Evolutionary conservation across 1,140 invertebrate genomes (phyloP), one percentile per base, ranked within the genome.

Genomic region (Drosophila tsacasi): DNA sequence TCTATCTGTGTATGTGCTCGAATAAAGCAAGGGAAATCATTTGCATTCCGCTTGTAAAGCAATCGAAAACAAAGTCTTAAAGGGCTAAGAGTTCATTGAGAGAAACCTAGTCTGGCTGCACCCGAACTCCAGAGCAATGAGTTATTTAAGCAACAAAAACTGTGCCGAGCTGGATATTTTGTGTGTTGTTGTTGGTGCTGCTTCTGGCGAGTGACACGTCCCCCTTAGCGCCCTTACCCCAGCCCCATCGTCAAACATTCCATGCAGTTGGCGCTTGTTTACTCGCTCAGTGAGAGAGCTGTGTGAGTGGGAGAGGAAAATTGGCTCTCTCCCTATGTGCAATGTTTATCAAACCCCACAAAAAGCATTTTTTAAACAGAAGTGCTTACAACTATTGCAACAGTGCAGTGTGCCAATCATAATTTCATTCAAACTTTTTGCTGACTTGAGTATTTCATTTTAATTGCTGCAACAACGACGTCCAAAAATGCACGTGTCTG

Each of bases 261-360:
- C 62, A 55, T 82, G 82, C 83, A 82, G 59, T 78, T 85, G 74
- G 76, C 57, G 73, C 82, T 85, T 86, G 83, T 86, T 86, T 85
- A 82, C 69, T 86, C 46, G 60, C 59, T 61, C 57, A 63, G 17
- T 47, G 15, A 37, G 32, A 63, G 42, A 35, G 32, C n/a, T 40
- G 5, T 12, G 54, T 37, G 52, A 46, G 44, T 59, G 23, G 61
- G 67, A 75, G 57, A 67, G 21, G 27, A 30, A 42, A 65, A 15
- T 63, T 15, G n/a, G 8, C 46, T 35, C 54, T 72, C 46, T n/a
- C 42, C 67, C 50, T 72, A 49, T 79, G 71, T 68, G 57, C 39
- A 80, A 58, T 79, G 67, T 74, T 87, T 72, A 77, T 50, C 25
- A 73, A 80, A 59, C 52, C 39, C 68, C 44, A 49, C 35, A 49